Evolutionary conservation across 2,113 vertebrate genomes (phyloP).

Genomic region (Triplophysa dalaica): DNA sequence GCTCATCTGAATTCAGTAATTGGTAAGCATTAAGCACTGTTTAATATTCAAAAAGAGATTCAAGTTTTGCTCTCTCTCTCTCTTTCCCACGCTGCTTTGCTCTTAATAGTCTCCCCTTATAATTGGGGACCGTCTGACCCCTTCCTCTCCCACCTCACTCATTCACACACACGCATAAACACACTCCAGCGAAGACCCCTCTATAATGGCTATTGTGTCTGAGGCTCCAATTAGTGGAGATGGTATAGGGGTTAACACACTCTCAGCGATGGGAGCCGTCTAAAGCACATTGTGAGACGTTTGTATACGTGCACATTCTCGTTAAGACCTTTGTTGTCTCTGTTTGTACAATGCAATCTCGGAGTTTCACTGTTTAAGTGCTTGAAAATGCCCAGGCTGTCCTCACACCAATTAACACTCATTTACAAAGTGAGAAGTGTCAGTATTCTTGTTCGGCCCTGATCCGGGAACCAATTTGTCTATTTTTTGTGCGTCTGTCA

Average conservation of each 20-base stretch:
- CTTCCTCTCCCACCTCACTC: constrained; percentile 8
- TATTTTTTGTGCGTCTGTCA: constrained; percentile 5
- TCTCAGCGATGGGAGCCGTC: constrained; percentile 25
- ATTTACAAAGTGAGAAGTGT: constrained; percentile 28
- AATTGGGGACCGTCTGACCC: constrained; percentile 31
- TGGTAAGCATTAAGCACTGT: constrained; percentile 53
- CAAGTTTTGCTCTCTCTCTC: constrained; percentile 39
- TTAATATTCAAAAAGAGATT: constrained; percentile 68
- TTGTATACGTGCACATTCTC: constrained; percentile 19
- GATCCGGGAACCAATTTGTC: constrained; percentile 29
- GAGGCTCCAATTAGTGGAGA: constrained; percentile 38
- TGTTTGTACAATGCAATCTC: constrained; percentile 8
- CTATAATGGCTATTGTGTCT: constrained; percentile 31
- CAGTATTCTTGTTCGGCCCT: neutral
- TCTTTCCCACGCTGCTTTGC: constrained; percentile 39
- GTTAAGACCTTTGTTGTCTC: constrained; percentile 19
- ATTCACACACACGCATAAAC: constrained; percentile 20
- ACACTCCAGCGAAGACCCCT: neutral
- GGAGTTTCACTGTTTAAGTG: constrained; percentile 25
- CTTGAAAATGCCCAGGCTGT: constrained; percentile 14
- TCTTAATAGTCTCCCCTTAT: constrained; percentile 32
- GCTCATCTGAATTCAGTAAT: constrained; percentile 68
- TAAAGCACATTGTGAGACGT: neutral
- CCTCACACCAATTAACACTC: constrained; percentile 40
- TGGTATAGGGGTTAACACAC: constrained; percentile 1